Base-by-base conservation (phyloP, 2,888 invertebrate genomes). In the Aleiodes leptofemur region DNA sequence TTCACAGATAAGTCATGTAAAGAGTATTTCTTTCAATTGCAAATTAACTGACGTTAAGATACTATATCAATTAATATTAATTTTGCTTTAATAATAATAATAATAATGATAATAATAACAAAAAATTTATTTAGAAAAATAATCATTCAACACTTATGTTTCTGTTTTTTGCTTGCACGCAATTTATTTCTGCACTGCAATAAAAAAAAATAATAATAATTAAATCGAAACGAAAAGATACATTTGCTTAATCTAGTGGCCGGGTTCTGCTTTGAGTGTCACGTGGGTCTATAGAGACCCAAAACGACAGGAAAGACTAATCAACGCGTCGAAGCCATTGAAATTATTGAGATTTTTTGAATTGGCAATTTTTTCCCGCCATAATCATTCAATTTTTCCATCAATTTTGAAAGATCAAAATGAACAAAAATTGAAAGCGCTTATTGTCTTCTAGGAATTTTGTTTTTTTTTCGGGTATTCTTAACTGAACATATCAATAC, bases 241-340 rank as follows among this genome's bases (percentile, higher is more conserved):
- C 16, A 48, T 16, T 77, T 66, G 38, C 74, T 76, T 76, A 76
- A 76, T 73, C 70, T 77, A 76, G 57, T 76, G 74, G 76, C 69
- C 77, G 77, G 76, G 55, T 66, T 70, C 5, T 51, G 61, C 53
- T 57, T 74, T 69, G 72, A 57, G 11, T 69, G 64, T 48, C 43
- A 55, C 68, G n/a, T 69, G 23, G 7, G 31, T 29, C 57, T 11
- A 29, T 13, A 56, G 0, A 8, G 43, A 43, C 43, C 43, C 9
- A 3, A 11, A 11, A 43, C 43, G 31, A 70, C 23, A 53, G 23
- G 16, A 56, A 64, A 69, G 61, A 55, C 70, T 70, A 38, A 38
- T 72, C 43, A 38, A 48, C 43, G 55, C 43, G 55, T 38, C 29
- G 57, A 72, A 68, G 48, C 48, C 56, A 68, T 56, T 73, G 50